phyloP scores from a whole-genome alignment of 2,888 invertebrate genomes.

The Taphrorychus bicolor region DNA sequence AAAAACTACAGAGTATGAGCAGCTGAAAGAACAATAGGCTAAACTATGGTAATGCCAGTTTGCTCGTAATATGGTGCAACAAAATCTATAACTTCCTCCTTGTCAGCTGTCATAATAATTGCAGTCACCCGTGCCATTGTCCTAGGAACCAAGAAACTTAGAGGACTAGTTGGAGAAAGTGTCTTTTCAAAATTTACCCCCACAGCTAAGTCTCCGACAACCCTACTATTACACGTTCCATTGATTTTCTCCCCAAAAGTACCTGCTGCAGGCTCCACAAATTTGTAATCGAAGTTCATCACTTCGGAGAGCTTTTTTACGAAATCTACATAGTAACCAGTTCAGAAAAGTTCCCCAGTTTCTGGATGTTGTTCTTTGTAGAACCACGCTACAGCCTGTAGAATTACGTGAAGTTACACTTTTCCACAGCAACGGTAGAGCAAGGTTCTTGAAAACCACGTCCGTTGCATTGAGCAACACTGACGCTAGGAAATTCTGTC shows the following conservation, averaged over 20 bases:
- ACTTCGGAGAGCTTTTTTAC: constrained; percentile 71
- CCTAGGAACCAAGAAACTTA: constrained; percentile 66
- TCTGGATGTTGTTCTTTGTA: constrained; percentile 66
- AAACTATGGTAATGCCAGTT: constrained; percentile 89
- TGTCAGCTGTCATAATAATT: constrained; percentile 88
- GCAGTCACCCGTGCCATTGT: constrained; percentile 85
- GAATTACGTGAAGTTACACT: too few species aligned
- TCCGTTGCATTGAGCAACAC: too few species aligned
- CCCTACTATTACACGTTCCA: constrained; percentile 83
- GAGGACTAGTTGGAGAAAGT: too few species aligned
- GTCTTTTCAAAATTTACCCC: too few species aligned
- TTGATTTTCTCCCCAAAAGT: constrained; percentile 74
- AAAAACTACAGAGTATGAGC: too few species aligned
- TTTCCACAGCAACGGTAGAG: too few species aligned
- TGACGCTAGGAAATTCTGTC: too few species aligned
- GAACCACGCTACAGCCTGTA: constrained; percentile 81
- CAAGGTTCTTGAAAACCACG: too few species aligned
- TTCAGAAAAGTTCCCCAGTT: constrained; percentile 68
- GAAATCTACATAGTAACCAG: constrained; percentile 88
- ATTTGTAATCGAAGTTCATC: constrained; percentile 82
- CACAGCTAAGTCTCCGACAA: constrained; percentile 81
- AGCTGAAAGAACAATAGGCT: too few species aligned
- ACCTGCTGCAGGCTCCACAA: constrained; percentile 71
- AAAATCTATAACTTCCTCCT: constrained; percentile 90
- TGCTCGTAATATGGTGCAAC: constrained; percentile 92